Evolutionary conservation across 2,113 vertebrate genomes (phyloP).

Genomic region (Cacatua alba): DNA sequence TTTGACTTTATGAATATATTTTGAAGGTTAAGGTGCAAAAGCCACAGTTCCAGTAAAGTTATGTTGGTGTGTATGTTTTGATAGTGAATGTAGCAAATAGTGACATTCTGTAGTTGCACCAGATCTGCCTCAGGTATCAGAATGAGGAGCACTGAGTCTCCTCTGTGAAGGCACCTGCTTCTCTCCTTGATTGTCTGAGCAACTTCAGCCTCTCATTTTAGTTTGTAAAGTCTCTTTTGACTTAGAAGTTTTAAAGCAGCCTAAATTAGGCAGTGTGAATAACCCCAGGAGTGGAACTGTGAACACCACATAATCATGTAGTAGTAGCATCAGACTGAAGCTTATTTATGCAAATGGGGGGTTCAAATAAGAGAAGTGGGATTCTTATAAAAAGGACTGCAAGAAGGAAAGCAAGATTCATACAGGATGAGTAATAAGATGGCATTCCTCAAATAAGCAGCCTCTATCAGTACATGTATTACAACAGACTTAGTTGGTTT

Average conservation of each 20-base stretch:
- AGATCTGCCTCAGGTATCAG: background rate
- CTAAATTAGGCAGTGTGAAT: background rate
- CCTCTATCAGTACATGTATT: background rate
- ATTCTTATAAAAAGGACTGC: background rate
- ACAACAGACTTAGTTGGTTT: constrained; percentile 1
- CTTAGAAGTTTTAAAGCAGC: background rate
- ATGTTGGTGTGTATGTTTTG: background rate
- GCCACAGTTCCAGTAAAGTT: background rate
- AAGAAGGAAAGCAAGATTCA: background rate
- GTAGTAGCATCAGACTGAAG: background rate
- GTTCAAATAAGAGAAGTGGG: background rate
- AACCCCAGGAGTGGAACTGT: background rate
- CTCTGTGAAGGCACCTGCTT: background rate
- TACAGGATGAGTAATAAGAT: constrained; percentile 26
- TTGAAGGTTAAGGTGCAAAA: constrained; percentile 18
- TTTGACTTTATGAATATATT: background rate
- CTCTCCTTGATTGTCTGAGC: background rate
- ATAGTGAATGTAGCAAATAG: background rate
- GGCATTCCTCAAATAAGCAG: background rate
- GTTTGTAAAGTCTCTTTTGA: background rate
- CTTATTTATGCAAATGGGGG: background rate
- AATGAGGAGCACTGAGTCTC: background rate
- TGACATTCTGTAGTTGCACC: background rate
- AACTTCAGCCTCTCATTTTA: background rate
- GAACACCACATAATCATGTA: background rate